These are phyloP conservation scores for Mormyrops attenuatus DNA, from an alignment of 2,797 vertebrate genomes.

Conservation along the genomic window DNA sequence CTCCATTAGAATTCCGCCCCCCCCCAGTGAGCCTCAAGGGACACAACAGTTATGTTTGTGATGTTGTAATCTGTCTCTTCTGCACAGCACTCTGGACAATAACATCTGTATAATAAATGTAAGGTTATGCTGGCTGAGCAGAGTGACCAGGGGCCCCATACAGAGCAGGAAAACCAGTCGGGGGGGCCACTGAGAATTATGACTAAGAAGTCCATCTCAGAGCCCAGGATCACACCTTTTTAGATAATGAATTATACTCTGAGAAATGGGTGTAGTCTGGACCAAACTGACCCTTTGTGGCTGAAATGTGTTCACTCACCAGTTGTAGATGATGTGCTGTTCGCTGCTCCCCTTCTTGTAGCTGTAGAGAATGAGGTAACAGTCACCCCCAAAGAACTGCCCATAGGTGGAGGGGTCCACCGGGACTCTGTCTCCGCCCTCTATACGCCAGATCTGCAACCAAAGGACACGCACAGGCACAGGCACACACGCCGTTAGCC, in stretches of 20 bases:
- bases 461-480: not conserved
- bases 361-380: constrained; percentile 66
- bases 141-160: not conserved
- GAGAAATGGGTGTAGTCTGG: not conserved
- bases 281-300: not conserved
- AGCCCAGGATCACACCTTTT: not conserved
- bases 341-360: constrained; percentile 45
- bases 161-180: not conserved
- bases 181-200: not conserved
- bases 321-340: constrained; percentile 66
- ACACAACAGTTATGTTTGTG: not conserved
- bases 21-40: not conserved
- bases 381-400: constrained; percentile 70
- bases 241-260: not conserved
- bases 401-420: constrained; percentile 54
- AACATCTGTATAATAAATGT: not conserved
- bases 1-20: not conserved
- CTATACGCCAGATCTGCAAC: constrained; percentile 66
- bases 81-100: not conserved
- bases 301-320: constrained; percentile 44
- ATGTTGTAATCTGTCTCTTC: not conserved
- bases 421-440: constrained; percentile 42
- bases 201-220: not conserved
- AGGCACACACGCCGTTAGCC: not conserved
- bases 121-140: not conserved